Evolutionary conservation across 2,797 vertebrate species (phyloP).

Genomic region (Diceros bicornis): DNA sequence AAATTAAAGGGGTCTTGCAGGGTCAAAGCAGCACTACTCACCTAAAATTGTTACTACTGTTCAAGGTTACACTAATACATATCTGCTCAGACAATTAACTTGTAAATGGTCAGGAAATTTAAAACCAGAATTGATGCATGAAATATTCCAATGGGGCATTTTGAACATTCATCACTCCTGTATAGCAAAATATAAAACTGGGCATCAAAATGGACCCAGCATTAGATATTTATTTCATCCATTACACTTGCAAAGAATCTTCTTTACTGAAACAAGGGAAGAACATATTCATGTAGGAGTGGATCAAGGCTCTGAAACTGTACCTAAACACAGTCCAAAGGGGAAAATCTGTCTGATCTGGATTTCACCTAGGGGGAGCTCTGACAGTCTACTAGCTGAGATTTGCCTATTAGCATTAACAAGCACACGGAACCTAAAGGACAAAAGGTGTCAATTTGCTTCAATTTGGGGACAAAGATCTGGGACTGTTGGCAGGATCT

Average conservation of each 20-base stretch:
- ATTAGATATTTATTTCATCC: not conserved
- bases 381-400: not conserved
- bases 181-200: not conserved
- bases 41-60: not conserved
- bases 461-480: conserved; percentile 42
- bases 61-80: not conserved
- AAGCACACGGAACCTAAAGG: not conserved
- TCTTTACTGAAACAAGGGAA: not conserved
- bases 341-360: not conserved
- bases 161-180: not conserved
- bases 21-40: conserved; percentile 36
- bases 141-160: not conserved
- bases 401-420: not conserved
- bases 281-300: not conserved
- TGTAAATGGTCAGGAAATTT: conserved; percentile 30
- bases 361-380: not conserved
- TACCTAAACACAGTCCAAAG: conserved; percentile 13
- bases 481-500: not conserved
- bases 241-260: not conserved
- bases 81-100: conserved; percentile 28
- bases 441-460: conserved; percentile 11
- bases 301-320: not conserved
- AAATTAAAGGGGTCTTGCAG: conserved; percentile 1
- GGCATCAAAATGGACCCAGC: not conserved
- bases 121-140: conserved; percentile 27